phyloP scores from a whole-genome alignment of 2,797 vertebrate species.

The Chloroceryle amazona region DNA sequence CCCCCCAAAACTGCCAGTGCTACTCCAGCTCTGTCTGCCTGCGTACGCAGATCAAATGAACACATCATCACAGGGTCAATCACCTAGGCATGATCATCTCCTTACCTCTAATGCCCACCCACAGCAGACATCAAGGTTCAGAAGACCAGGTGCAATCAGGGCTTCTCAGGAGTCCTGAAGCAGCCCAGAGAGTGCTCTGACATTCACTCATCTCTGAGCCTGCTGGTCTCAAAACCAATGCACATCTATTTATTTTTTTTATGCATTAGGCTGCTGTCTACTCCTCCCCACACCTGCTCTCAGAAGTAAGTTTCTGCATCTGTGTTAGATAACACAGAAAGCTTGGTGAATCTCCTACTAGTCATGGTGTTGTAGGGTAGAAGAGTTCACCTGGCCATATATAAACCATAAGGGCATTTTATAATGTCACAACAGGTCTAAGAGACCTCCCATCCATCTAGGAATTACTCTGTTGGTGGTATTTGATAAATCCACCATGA shows the following conservation, averaged over 20 bases:
- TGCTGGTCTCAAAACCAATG: background rate
- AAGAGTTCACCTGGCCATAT: background rate
- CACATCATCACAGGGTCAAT: background rate
- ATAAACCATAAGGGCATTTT: background rate
- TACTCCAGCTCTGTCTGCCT: background rate
- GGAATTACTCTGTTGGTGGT: background rate
- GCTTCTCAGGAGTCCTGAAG: background rate
- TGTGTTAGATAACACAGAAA: background rate
- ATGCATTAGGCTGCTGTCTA: background rate
- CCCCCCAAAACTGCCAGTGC: fast-evolving
- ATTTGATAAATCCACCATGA: background rate
- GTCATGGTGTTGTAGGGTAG: fast-evolving
- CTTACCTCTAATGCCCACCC: background rate
- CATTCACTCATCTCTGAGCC: background rate
- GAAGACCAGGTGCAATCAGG: background rate
- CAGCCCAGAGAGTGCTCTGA: background rate
- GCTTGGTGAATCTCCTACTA: background rate
- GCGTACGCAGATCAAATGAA: background rate
- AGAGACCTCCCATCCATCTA: background rate
- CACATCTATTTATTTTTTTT: background rate
- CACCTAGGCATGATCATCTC: background rate
- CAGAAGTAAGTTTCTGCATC: background rate
- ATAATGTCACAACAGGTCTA: background rate
- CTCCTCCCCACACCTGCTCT: background rate
- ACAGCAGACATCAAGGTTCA: background rate